These are phyloP conservation scores for Mormyrus iriodes DNA, from an alignment of 2,113 vertebrate genomes.

Conservation along the genomic window DNA sequence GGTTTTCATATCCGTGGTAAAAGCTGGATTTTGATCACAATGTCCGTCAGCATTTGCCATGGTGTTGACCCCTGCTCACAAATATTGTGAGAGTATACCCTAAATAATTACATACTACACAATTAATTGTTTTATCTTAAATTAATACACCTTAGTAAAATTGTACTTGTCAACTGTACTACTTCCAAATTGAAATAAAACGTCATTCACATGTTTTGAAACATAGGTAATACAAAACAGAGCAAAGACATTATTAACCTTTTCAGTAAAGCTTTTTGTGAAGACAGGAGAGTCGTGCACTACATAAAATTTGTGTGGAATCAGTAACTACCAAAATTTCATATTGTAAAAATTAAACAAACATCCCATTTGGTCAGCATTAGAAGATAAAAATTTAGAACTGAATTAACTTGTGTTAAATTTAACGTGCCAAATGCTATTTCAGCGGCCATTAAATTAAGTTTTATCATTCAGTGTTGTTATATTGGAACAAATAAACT, in stretches of 20 bases:
- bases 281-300: background rate
- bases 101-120: background rate
- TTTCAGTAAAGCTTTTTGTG: background rate
- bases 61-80: background rate
- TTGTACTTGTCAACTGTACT: background rate
- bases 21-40: background rate
- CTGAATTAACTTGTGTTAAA: background rate
- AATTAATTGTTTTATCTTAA: background rate
- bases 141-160: background rate
- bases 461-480: background rate
- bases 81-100: background rate
- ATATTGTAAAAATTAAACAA: slow-evolving; percentile 7
- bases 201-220: background rate
- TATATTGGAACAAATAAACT: background rate
- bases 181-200: background rate
- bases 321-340: background rate
- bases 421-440: background rate
- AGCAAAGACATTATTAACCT: background rate
- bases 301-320: background rate
- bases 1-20: background rate
- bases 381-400: background rate
- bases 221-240: background rate
- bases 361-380: background rate
- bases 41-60: background rate
- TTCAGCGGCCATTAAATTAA: background rate